Conservation (phyloP, 1,140 invertebrate genomes). For the Ostrea edulis region DNA sequence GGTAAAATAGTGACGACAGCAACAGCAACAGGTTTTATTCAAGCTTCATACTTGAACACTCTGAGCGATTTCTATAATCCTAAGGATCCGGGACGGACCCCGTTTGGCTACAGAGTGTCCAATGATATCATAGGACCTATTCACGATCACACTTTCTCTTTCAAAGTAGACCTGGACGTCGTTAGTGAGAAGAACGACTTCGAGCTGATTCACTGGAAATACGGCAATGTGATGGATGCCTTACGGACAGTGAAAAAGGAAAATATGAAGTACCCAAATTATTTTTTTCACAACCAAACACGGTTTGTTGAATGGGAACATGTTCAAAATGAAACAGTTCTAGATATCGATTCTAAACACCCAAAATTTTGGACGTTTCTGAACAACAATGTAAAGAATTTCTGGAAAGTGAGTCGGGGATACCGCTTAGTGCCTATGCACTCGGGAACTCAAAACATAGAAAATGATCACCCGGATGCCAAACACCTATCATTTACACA, state of each 20-base stretch:
- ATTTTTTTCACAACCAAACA: conserved; percentile 58
- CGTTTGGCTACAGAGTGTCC: conserved; percentile 60
- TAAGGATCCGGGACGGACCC: conserved; percentile 15
- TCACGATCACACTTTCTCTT: conserved; percentile 64
- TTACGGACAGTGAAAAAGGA: conserved; percentile 24
- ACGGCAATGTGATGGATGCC: conserved; percentile 46
- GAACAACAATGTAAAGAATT: conserved; percentile 54
- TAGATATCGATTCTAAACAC: conserved; percentile 53
- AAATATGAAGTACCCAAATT: conserved; percentile 24
- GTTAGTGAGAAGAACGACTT: conserved; percentile 57
- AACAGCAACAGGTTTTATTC: conserved; percentile 61
- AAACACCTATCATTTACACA: conserved; percentile 54
- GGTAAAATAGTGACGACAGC: conserved; percentile 58
- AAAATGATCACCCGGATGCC: conserved; percentile 45
- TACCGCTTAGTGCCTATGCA: conserved; percentile 58
- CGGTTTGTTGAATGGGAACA: conserved; percentile 59
- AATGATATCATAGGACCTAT: conserved; percentile 53
- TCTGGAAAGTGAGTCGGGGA: conserved; percentile 48
- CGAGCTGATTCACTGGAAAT: conserved; percentile 60
- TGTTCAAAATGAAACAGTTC: conserved; percentile 46
- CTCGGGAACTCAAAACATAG: conserved; percentile 53
- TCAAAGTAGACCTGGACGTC: conserved; percentile 63
- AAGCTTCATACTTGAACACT: conserved; percentile 51
- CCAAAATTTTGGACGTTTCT: conserved; percentile 58
- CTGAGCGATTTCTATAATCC: conserved; percentile 34